These are phyloP conservation scores for Blastobasis adustella DNA, from an alignment of 2,888 invertebrate genomes.

Conservation along the genomic window DNA sequence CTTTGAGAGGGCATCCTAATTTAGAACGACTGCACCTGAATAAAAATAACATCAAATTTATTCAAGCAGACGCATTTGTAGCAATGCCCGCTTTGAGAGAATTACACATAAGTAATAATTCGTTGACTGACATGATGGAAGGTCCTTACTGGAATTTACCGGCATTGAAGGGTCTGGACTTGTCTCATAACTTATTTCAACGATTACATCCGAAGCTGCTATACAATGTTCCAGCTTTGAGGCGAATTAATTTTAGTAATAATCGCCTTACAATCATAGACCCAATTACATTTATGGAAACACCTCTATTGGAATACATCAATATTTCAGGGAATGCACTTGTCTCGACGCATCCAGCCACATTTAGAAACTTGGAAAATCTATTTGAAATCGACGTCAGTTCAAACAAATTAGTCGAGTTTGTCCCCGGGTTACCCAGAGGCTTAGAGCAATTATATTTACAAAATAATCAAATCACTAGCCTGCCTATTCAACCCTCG, in stretches of 20 bases:
- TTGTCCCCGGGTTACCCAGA: conserved; percentile 85
- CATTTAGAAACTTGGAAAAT: conserved; percentile 82
- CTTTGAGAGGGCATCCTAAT: conserved; percentile 85
- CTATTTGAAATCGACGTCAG: conserved; percentile 87
- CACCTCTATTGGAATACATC: conserved; percentile 83
- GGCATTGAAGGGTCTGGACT: conserved; percentile 87
- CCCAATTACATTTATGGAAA: conserved; percentile 82
- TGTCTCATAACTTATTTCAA: conserved; percentile 84
- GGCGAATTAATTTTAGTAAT: conserved; percentile 84
- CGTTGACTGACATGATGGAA: conserved; percentile 81
- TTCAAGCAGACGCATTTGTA: conserved; percentile 86
- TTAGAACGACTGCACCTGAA: conserved; percentile 88
- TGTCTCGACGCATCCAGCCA: conserved; percentile 81
- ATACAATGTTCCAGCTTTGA: conserved; percentile 82
- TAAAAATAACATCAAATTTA: conserved; percentile 82
- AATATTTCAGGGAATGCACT: conserved; percentile 87
- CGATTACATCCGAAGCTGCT: conserved; percentile 82
- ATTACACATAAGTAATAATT: conserved; percentile 88
- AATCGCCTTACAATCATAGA: conserved; percentile 83
- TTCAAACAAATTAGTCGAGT: conserved; percentile 81
- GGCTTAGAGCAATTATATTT: conserved; percentile 85
- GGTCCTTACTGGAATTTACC: conserved; percentile 90
- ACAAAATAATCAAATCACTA: conserved; percentile 80
- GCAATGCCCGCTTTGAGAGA: conserved; percentile 90
- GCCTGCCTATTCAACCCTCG: conserved; percentile 77